Conservation (phyloP, 2,113 vertebrate species). For the Trematocara zebra region DNA sequence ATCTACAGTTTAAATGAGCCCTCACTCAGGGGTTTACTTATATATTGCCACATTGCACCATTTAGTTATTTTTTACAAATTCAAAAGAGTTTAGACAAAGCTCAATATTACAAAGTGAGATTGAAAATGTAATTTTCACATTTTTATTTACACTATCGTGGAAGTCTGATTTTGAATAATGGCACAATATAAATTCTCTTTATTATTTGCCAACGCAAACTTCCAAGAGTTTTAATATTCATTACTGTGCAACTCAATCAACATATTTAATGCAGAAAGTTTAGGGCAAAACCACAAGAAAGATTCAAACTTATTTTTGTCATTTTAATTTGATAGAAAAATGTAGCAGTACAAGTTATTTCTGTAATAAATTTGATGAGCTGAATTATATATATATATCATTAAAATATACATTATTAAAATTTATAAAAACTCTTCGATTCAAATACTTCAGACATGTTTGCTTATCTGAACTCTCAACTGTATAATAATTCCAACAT, state of each 20-base stretch:
- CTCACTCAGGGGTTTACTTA: not conserved
- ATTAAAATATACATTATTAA: not conserved
- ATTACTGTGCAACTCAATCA: not conserved
- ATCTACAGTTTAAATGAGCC: not conserved
- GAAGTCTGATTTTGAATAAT: not conserved
- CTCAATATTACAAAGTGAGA: not conserved
- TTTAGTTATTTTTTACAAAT: not conserved
- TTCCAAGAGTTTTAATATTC: not conserved
- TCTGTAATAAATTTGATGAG: not conserved
- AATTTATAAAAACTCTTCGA: not conserved
- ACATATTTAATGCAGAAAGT: not conserved
- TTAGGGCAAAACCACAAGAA: not conserved
- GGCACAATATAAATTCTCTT: not conserved
- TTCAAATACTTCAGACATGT: not conserved
- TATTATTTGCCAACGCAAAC: not conserved
- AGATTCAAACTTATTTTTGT: not conserved
- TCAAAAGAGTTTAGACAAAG: not conserved
- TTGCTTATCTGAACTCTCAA: not conserved
- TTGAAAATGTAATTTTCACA: not conserved
- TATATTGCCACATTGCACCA: not conserved
- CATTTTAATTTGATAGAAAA: not conserved
- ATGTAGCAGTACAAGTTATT: not conserved
- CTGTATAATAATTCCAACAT: slow-evolving; percentile 34
- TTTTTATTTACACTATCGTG: not conserved
- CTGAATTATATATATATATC: not conserved